Percentiles rank a stretch among this genome's conserved stretches.
These are phyloP conservation scores for Caracal caracal DNA, from an alignment of 2,113 vertebrate species.

Conservation along the genomic window DNA sequence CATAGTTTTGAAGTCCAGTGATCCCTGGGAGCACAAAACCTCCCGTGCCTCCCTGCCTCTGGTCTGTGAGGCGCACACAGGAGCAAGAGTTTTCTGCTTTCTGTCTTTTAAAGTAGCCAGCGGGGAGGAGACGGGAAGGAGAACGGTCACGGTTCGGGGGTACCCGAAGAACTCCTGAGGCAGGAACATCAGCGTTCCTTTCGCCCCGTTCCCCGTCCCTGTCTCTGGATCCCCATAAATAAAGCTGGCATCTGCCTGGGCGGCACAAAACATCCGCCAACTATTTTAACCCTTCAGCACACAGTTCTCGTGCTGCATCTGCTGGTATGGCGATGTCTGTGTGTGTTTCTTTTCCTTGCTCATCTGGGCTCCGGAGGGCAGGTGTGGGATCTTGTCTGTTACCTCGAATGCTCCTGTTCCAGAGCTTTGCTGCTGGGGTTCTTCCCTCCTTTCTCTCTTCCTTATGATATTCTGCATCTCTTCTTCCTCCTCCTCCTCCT, in stretches of 20 bases:
- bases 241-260: neutral
- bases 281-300: neutral
- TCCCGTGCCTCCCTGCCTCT: neutral
- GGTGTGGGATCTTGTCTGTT: too few species aligned
- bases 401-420: neutral
- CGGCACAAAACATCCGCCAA: neutral
- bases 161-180: neutral
- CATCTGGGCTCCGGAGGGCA: neutral
- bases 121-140: too few species aligned
- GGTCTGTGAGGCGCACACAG: rapidly evolving
- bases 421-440: neutral
- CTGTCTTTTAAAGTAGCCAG: neutral
- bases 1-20: neutral
- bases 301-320: rapidly evolving
- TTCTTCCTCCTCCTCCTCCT: neutral
- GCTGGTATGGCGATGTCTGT: rapidly evolving
- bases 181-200: neutral
- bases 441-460: neutral
- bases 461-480: too few species aligned
- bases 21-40: neutral
- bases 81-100: neutral
- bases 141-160: rapidly evolving
- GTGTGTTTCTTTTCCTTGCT: neutral
- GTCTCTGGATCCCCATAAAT: neutral
- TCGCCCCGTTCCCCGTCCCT: rapidly evolving